Conservation (phyloP, 2,888 invertebrate species). For the Lissocephala sabroskyi region DNA sequence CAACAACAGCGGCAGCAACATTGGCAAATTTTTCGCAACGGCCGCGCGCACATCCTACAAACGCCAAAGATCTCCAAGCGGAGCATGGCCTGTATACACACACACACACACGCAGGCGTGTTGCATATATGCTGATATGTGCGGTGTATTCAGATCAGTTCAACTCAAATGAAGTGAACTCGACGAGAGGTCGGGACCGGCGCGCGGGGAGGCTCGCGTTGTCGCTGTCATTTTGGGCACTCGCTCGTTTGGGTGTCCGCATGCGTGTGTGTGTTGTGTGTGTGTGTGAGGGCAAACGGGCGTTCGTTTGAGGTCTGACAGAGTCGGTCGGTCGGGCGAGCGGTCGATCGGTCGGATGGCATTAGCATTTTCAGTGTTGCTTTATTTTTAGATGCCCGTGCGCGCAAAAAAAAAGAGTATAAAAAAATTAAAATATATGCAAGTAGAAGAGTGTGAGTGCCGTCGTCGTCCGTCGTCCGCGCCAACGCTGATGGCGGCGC, state of each 20-base stretch:
- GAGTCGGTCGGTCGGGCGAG: conserved; percentile 37
- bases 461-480: conserved; percentile 32
- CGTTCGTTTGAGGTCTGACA: conserved; percentile 59
- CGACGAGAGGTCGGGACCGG: conserved; percentile 24
- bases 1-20: neutral
- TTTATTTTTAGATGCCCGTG: conserved; percentile 59
- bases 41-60: conserved; percentile 6
- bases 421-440: too few relatives aligned
- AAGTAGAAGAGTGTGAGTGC: conserved; percentile 4
- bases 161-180: conserved; percentile 52
- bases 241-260: conserved; percentile 9
- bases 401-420: conserved; percentile 38
- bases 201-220: conserved; percentile 18
- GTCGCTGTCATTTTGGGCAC: conserved; percentile 55
- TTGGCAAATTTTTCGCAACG: neutral
- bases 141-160: conserved; percentile 31
- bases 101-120: conserved; percentile 6
- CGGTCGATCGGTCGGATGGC: conserved; percentile 45
- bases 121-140: conserved; percentile 53
- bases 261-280: conserved; percentile 16
- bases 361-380: conserved; percentile 64
- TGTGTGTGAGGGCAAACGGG: conserved; percentile 59
- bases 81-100: conserved; percentile 1
- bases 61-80: neutral
- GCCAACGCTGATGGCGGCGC: conserved; percentile 32